Conservation (phyloP, 2,797 vertebrate genomes). For the Threskiornis aethiopicus region DNA sequence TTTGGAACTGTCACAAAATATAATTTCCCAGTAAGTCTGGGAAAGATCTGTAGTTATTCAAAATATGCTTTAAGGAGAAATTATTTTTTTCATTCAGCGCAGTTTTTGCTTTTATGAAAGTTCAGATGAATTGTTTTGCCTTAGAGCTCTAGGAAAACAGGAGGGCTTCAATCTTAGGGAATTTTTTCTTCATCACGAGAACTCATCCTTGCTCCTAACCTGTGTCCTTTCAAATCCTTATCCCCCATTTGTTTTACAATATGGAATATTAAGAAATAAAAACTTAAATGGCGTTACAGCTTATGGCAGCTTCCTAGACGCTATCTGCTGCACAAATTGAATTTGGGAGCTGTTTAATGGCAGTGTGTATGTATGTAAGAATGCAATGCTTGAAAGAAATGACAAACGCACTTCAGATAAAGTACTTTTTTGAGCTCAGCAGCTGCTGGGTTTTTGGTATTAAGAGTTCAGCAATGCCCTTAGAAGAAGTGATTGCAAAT, state of each 20-base stretch:
- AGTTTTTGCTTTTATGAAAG: neutral
- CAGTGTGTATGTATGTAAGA: neutral
- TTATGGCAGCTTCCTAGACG: neutral
- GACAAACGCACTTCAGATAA: neutral
- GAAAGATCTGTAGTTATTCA: neutral
- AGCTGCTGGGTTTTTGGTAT: neutral
- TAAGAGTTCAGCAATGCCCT: neutral
- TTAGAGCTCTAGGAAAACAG: neutral
- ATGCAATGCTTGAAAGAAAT: neutral
- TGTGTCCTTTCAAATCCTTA: neutral
- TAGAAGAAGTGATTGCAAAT: neutral
- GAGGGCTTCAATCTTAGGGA: neutral
- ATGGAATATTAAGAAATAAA: neutral
- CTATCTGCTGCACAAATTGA: neutral
- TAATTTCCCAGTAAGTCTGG: neutral
- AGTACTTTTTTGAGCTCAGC: neutral
- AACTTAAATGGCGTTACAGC: neutral
- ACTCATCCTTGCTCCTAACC: neutral
- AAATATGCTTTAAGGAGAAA: neutral
- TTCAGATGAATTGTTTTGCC: neutral
- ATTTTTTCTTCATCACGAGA: neutral
- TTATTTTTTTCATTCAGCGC: neutral
- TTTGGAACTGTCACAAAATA: neutral
- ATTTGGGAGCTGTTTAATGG: neutral
- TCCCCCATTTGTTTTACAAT: neutral